These are phyloP conservation scores for Amphiprion percula DNA, from an alignment of 2,113 vertebrate genomes.

Conservation along the genomic window DNA sequence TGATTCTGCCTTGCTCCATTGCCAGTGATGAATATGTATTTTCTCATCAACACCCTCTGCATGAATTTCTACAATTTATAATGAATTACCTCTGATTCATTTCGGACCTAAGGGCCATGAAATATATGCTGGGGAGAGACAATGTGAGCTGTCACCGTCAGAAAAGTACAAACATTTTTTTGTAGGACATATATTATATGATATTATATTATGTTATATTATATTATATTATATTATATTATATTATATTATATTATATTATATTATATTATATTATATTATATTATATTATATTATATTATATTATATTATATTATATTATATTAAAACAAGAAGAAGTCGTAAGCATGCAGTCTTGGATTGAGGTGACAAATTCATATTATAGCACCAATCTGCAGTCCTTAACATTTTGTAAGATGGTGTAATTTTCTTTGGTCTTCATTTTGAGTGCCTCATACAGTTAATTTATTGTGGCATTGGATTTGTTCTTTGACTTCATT, in stretches of 20 bases:
- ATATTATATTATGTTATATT: conserved; percentile 21
- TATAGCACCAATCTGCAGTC: not conserved
- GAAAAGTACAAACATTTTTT: not conserved
- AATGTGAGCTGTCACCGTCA: conserved; percentile 31
- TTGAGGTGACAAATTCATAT: not conserved
- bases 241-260: conserved; percentile 27
- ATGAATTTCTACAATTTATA: conserved; percentile 57
- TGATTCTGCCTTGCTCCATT: conserved; percentile 55
- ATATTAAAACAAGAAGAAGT: not conserved
- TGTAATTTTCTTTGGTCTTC: not conserved
- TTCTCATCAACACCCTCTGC: conserved; percentile 54
- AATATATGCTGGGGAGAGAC: conserved; percentile 45
- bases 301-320: conserved; percentile 27
- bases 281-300: conserved; percentile 16
- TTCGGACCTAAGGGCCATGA: conserved; percentile 43
- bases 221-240: conserved; percentile 16
- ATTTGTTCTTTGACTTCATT: not conserved
- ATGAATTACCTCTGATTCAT: conserved; percentile 58
- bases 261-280: conserved; percentile 27
- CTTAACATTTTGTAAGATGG: not conserved
- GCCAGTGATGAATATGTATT: conserved; percentile 68
- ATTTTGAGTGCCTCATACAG: not conserved
- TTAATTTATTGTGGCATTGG: not conserved
- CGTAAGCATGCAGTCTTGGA: not conserved
- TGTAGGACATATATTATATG: conserved; percentile 18